Conservation (phyloP, 2,113 vertebrate species). For the Solea senegalensis region DNA sequence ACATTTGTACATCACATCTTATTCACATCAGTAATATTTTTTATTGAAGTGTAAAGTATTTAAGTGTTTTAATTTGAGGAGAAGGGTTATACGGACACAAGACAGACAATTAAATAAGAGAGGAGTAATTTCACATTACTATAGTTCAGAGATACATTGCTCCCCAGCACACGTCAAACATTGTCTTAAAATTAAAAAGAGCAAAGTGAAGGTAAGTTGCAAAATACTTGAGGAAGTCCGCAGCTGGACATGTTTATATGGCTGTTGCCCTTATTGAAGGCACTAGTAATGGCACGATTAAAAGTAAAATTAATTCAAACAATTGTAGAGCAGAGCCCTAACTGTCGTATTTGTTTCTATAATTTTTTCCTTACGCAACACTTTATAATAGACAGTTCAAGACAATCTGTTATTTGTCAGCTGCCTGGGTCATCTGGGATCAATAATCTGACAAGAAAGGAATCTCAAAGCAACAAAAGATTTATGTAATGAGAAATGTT, state of each 20-base stretch:
- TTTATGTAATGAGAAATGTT: slow-evolving; percentile 1
- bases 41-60: neutral
- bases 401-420: slow-evolving; percentile 1
- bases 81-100: slow-evolving; percentile 40
- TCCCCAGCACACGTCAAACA: slow-evolving; percentile 54
- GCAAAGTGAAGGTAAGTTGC: slow-evolving; percentile 61
- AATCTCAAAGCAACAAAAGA: slow-evolving; percentile 15
- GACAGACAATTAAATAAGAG: slow-evolving; percentile 30
- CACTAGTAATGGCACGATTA: slow-evolving; percentile 13
- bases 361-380: slow-evolving; percentile 21
- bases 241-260: slow-evolving; percentile 37
- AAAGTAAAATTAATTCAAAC: slow-evolving; percentile 27
- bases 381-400: slow-evolving; percentile 6
- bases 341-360: slow-evolving; percentile 14
- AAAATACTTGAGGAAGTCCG: slow-evolving; percentile 49
- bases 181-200: slow-evolving; percentile 62
- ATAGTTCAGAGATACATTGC: slow-evolving; percentile 66
- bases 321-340: slow-evolving; percentile 7
- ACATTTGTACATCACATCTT: slow-evolving; percentile 71
- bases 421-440: slow-evolving; percentile 4
- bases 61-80: slow-evolving; percentile 53
- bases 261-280: slow-evolving; percentile 21
- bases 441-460: slow-evolving; percentile 13
- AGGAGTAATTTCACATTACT: slow-evolving; percentile 73
- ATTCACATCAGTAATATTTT: slow-evolving; percentile 77